Base-by-base conservation (phyloP, 2,888 invertebrate species). In the Phyto melanocephala region DNA sequence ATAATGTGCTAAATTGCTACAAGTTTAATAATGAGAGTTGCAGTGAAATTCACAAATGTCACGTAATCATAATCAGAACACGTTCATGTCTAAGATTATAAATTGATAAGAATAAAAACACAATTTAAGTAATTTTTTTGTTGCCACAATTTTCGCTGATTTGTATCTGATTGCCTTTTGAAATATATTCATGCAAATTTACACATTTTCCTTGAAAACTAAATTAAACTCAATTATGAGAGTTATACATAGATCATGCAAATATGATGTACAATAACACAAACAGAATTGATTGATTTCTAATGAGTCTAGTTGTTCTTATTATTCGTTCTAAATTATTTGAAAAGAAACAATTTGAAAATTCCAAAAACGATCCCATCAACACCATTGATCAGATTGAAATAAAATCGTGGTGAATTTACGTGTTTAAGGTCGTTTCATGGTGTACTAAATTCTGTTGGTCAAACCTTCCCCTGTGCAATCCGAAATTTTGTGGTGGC, bases 51-150 rank as follows among this genome's bases (percentile, higher is more conserved):
- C 52, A 40, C 65, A 60, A 79, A 75, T 67, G 78, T 81, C 81
- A 81, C 72, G 83, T 80, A 80, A 84, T 71, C 68, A 81, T 70
- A 84, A 80, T 80, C 75, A 42, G n/a, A 78, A 42, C 75, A 71
- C 40, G 15, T 81, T 83, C 71, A 78, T 84, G 81, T 77, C 77
- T 81, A 47, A 72, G 75, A 84, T 81, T 77, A 42, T 68, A 75
- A 80, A 60, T 22, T 65, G 84, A 84, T 81, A 81, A 81, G 77
- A 4, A 20, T 35, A 67, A 82, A 65, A 70, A 62, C 56, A 76
- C 50, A 76, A 68, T 67, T 60, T 52, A 60, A 52, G 15, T 52
- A 60, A 24, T 40, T 50, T 35, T 45, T n/a, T 42, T 33, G n/a
- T 56, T 70, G 45, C 63, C 35, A 65, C 20, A 67, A 24, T 50